Percentiles rank a stretch among this genome's conserved stretches.
These are phyloP conservation scores for Metopolophium dirhodum DNA, from an alignment of 1,140 invertebrate species.

Conservation along the genomic window DNA sequence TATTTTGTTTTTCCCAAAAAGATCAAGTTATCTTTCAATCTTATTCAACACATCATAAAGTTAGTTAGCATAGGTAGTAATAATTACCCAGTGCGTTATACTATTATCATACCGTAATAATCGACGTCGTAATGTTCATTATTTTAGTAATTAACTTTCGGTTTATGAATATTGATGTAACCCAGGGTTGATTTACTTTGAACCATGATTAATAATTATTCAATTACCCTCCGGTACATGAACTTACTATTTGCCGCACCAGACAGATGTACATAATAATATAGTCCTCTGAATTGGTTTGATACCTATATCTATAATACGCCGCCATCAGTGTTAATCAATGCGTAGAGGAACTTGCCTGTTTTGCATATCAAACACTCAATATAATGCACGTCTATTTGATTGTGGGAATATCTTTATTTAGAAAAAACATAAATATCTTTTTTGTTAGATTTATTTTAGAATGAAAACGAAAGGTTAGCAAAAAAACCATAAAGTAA, in stretches of 20 bases:
- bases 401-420: neutral
- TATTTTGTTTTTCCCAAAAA: neutral
- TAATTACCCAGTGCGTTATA: neutral
- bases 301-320: neutral
- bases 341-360: neutral
- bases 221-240: neutral
- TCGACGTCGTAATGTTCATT: neutral
- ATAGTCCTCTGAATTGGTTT: neutral
- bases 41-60: neutral
- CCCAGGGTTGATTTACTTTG: neutral
- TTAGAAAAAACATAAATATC: neutral
- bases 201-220: slow-evolving; percentile 24
- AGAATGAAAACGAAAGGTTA: neutral
- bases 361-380: neutral
- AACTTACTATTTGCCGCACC: neutral
- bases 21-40: neutral
- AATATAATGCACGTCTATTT: neutral
- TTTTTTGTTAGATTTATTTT: neutral
- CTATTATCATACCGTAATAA: neutral
- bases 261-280: neutral
- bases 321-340: neutral
- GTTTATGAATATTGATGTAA: slow-evolving; percentile 26
- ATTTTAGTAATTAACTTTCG: slow-evolving; percentile 17
- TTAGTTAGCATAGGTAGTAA: neutral
- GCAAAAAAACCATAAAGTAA: neutral